phyloP scores from a whole-genome alignment of 1,140 invertebrate species.

The Halyomorpha halys region DNA sequence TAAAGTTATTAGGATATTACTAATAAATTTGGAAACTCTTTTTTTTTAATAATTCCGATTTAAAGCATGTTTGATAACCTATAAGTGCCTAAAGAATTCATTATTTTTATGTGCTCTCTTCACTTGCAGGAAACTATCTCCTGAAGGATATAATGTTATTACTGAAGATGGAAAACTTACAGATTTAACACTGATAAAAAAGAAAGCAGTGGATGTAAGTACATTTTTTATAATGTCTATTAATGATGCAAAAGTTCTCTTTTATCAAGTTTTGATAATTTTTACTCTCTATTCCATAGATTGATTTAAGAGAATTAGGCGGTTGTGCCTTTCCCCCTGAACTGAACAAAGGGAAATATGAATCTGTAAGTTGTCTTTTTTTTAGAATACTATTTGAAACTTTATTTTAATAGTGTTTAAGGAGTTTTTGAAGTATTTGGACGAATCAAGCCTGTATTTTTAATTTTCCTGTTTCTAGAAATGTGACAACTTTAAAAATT shows the following conservation, averaged over 20 bases:
- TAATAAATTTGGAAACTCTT: no score
- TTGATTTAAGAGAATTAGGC: slow-evolving; percentile 67
- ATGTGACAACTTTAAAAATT: no score
- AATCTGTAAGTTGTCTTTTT: slow-evolving; percentile 33
- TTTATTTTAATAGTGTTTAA: no score
- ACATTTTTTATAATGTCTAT: slow-evolving; percentile 21
- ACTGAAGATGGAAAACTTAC: slow-evolving; percentile 51
- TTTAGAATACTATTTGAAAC: background rate
- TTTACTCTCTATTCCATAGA: slow-evolving; percentile 42
- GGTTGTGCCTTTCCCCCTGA: slow-evolving; percentile 47
- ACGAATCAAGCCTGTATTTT: no score
- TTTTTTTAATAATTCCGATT: background rate
- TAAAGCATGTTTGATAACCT: slow-evolving; percentile 1
- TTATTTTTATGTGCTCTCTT: slow-evolving; percentile 30
- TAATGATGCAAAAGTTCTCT: slow-evolving; percentile 17
- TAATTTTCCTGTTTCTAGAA: no score
- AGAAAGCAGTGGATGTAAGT: slow-evolving; percentile 65
- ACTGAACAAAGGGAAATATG: slow-evolving; percentile 45
- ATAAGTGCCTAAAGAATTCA: background rate
- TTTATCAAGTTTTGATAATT: slow-evolving; percentile 22
- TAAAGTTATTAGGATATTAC: background rate
- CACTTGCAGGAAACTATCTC: slow-evolving; percentile 49
- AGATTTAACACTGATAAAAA: slow-evolving; percentile 50
- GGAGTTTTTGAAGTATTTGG: no score
- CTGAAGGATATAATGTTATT: slow-evolving; percentile 52